These are phyloP conservation scores for Colius striatus DNA, from an alignment of 2,113 vertebrate species.

Conservation along the genomic window DNA sequence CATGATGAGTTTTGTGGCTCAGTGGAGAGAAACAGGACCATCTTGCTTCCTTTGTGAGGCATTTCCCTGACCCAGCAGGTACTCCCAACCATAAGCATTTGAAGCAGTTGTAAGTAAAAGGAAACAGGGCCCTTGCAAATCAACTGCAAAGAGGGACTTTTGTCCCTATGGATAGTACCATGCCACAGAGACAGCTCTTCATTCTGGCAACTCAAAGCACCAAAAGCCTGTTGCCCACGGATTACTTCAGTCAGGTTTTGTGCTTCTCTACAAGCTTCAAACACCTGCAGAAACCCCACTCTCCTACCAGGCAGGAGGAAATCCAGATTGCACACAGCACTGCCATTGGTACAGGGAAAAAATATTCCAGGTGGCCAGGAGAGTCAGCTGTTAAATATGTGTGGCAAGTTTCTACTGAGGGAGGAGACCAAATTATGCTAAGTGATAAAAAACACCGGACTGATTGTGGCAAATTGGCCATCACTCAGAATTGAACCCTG, in stretches of 20 bases:
- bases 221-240: neutral
- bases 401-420: too few species aligned
- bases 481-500: too few species aligned
- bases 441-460: too few species aligned
- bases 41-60: neutral
- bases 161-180: accelerated
- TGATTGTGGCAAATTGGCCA: too few species aligned
- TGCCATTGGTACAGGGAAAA: too few species aligned
- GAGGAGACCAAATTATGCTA: too few species aligned
- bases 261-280: neutral
- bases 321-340: accelerated
- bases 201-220: neutral
- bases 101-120: neutral
- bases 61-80: neutral
- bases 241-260: accelerated
- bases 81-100: accelerated
- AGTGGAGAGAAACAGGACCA: neutral
- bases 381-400: too few species aligned
- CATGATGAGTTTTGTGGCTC: accelerated
- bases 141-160: neutral
- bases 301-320: neutral
- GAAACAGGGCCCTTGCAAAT: neutral
- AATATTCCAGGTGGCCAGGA: too few species aligned
- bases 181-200: neutral
- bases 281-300: neutral